These are phyloP conservation scores for Hippocampus barbouri DNA, from an alignment of 2,113 vertebrate genomes.

Conservation along the genomic window DNA sequence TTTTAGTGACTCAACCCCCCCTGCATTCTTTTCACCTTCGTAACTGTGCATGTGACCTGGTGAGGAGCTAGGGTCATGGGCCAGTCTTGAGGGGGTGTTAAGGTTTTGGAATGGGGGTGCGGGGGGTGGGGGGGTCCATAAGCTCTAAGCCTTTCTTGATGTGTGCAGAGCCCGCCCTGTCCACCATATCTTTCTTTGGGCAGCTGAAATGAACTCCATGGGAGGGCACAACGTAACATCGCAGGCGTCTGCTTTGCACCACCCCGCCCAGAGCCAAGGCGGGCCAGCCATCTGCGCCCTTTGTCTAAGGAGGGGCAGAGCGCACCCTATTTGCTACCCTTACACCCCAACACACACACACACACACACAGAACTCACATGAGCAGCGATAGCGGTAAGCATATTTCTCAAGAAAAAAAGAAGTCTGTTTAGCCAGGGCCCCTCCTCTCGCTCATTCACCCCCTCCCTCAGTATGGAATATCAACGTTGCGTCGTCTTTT, in stretches of 20 bases:
- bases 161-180: slow-evolving; percentile 39
- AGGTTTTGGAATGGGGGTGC: slow-evolving; percentile 16
- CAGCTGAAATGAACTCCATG: slow-evolving; percentile 65
- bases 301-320: slow-evolving; percentile 59
- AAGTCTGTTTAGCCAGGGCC: slow-evolving; percentile 9
- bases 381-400: slow-evolving; percentile 16
- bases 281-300: slow-evolving; percentile 70
- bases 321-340: slow-evolving; percentile 29
- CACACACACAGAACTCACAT: slow-evolving; percentile 16
- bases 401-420: slow-evolving; percentile 26
- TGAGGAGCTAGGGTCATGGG: slow-evolving; percentile 49
- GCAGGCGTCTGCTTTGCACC: slow-evolving; percentile 58
- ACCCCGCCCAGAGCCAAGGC: slow-evolving; percentile 58
- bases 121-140: slow-evolving; percentile 12
- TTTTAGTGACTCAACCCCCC: background rate
- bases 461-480: slow-evolving; percentile 50
- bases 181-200: slow-evolving; percentile 50
- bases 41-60: slow-evolving; percentile 50
- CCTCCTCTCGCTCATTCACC: slow-evolving; percentile 24
- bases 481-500: slow-evolving; percentile 46
- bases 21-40: slow-evolving; percentile 52
- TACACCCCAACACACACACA: slow-evolving; percentile 26
- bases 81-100: slow-evolving; percentile 45
- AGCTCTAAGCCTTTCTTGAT: slow-evolving; percentile 60
- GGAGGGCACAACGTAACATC: slow-evolving; percentile 59